Conservation (phyloP, 1,140 invertebrate genomes). For the Caenorhabditis remanei region DNA sequence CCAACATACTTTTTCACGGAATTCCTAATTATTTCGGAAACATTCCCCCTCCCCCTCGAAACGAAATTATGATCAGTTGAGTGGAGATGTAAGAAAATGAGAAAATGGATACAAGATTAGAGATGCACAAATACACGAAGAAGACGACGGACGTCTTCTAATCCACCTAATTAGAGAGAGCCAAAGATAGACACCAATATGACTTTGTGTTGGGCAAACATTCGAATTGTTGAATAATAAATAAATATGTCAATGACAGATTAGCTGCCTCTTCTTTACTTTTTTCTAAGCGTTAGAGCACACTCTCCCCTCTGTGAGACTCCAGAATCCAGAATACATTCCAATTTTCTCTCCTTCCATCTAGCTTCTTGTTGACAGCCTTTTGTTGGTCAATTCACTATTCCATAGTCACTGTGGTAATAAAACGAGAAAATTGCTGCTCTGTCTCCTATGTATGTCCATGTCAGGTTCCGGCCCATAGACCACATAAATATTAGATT, state of each 20-base stretch:
- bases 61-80: conserved; percentile 29
- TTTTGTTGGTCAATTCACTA: no score
- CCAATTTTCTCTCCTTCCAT: no score
- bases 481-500: no score
- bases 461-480: no score
- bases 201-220: background rate
- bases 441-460: no score
- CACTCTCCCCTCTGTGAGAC: no score
- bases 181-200: background rate
- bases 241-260: conserved; percentile 17
- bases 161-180: conserved; percentile 26
- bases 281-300: no score
- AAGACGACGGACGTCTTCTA: background rate
- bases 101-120: conserved; percentile 3
- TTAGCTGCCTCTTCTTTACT: background rate
- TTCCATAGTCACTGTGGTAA: no score
- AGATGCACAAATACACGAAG: background rate
- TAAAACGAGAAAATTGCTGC: no score
- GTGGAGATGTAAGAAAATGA: background rate
- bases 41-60: background rate
- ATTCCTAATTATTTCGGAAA: conserved; percentile 30
- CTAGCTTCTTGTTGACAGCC: no score
- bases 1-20: background rate
- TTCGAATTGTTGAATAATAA: conserved; percentile 11
- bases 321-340: no score